Conservation (phyloP, 2,888 invertebrate genomes). For the Apoderus coryli region DNA sequence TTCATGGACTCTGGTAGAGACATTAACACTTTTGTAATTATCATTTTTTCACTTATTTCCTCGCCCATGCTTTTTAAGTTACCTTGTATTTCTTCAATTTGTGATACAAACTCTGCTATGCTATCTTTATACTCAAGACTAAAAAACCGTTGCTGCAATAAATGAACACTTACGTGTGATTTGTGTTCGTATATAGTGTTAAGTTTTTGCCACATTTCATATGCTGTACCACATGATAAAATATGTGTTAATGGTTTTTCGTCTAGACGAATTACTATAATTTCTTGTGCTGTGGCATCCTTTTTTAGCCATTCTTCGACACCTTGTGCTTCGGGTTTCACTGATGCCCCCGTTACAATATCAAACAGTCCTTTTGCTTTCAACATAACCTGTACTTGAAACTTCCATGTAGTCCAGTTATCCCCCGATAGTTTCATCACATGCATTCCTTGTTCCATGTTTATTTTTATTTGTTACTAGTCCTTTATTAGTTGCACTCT, state of each 20-base stretch:
- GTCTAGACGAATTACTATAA: constrained; percentile 17
- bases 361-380: constrained; percentile 14
- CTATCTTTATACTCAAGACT: constrained; percentile 13
- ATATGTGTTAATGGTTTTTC: constrained; percentile 17
- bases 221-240: constrained; percentile 15
- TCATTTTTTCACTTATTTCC: constrained; percentile 7
- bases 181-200: constrained; percentile 17
- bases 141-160: constrained; percentile 17
- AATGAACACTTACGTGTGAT: constrained; percentile 17
- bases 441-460: too few species aligned
- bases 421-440: constrained; percentile 9
- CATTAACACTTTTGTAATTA: constrained; percentile 6
- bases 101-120: constrained; percentile 14
- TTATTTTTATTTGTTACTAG: too few species aligned
- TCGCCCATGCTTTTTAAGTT: constrained; percentile 2
- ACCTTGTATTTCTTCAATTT: constrained; percentile 15
- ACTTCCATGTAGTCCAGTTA: constrained; percentile 16
- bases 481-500: too few species aligned
- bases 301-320: constrained; percentile 14
- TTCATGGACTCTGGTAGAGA: constrained; percentile 7
- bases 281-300: constrained; percentile 18
- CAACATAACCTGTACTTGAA: constrained; percentile 14
- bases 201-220: constrained; percentile 19
- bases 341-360: constrained; percentile 5
- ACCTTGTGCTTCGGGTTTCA: constrained; percentile 5